Base-by-base conservation (phyloP, 2,797 vertebrate species). In the Silurus lanzhouensis region DNA sequence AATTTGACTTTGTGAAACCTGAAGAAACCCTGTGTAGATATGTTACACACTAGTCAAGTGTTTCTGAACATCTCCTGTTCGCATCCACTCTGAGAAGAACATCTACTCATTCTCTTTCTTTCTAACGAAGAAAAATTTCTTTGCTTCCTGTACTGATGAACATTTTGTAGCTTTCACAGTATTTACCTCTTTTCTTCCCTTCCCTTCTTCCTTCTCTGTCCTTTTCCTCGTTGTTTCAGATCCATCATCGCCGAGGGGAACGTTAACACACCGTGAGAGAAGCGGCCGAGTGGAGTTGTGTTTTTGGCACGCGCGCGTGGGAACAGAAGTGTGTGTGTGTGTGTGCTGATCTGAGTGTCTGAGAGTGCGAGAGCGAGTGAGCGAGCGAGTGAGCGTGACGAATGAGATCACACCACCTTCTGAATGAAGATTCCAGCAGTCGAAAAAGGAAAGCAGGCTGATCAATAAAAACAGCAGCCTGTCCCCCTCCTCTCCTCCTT, bases 381-480 rank as follows among this genome's bases (percentile, higher is more conserved):
- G 96, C 92, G 95, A 96, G 96, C 96, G 94, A 95, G 95, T 95
- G 94, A 95, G 95, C 95, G 94, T 96, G 95, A 96, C 94, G 95
- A 95, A 96, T 96, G 96, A 96, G 95, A 96, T 94, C 96, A 96
- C 95, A 97, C 96, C 96, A 96, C 95, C 94, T 95, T 95, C 95
- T 94, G 93, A 95, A 95, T 93, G 94, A 93, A 90, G 82, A 91
- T 92, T 95, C 94, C 95, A 93, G 89, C 93, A 91, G 94, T 93
- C 93, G 91, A 94, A 93, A 81, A 67, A 67, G 79, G 63, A 67
- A 67, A 90, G 89, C 93, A 93, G 87, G 94, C 90, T 86, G 91
- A 90, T 75, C 48, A 84, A 90, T 83, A 27, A 64, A 79, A 83
- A 83, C 81, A 63, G 72, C 74, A 91, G 93, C 87, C 92, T 91